Conservation (phyloP, 2,888 invertebrate species). For the Chesias legatella region DNA sequence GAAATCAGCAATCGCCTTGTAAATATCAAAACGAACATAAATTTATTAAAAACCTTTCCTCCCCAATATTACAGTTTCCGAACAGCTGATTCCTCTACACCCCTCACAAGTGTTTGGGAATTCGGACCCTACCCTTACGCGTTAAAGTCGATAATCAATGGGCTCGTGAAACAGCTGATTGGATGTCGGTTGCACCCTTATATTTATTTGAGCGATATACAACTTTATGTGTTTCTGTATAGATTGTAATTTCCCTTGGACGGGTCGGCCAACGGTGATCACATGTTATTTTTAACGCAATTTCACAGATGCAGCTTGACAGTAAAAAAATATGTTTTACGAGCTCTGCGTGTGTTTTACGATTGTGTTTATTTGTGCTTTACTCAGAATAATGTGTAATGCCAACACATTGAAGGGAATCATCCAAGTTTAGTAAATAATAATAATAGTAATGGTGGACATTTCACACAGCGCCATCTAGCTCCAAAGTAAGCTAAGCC, state of each 20-base stretch:
- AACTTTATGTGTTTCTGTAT: background rate
- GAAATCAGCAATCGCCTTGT: slow-evolving; percentile 2
- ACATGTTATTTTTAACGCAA: slow-evolving; percentile 26
- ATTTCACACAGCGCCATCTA: too few relatives aligned
- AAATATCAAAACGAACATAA: slow-evolving; percentile 26
- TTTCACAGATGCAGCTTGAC: slow-evolving; percentile 24
- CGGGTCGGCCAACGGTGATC: slow-evolving; percentile 27
- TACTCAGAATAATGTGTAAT: slow-evolving; percentile 1
- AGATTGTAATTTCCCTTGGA: slow-evolving; percentile 6
- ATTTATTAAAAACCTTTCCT: too few relatives aligned
- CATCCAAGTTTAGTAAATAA: too few relatives aligned
- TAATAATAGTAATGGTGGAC: too few relatives aligned
- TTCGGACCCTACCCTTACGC: background rate
- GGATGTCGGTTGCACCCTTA: slow-evolving; percentile 4
- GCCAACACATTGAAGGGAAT: too few relatives aligned
- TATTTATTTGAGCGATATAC: background rate
- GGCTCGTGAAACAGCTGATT: slow-evolving; percentile 11
- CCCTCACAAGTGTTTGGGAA: background rate
- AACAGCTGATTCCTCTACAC: slow-evolving; percentile 28
- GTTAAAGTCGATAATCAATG: slow-evolving; percentile 2
- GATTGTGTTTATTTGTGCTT: slow-evolving; percentile 4
- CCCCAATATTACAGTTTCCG: slow-evolving; percentile 18
- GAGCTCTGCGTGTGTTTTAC: slow-evolving; percentile 6
- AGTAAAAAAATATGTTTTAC: slow-evolving; percentile 18
- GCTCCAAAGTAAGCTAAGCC: too few relatives aligned